phyloP scores from a whole-genome alignment of 1,140 invertebrate genomes.

The Anastatus disparis region DNA sequence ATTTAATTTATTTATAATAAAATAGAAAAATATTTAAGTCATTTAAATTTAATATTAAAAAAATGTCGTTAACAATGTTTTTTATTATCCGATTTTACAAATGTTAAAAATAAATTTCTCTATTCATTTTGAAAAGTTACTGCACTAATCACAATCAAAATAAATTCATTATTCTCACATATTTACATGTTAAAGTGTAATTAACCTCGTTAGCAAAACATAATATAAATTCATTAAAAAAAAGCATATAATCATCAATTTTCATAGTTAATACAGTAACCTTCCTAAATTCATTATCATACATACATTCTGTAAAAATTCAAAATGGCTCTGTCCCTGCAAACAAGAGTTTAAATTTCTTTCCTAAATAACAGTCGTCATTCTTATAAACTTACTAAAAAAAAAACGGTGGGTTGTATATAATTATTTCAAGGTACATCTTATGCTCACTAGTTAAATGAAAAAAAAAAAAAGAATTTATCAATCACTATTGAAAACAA shows the following conservation, averaged over 20 bases:
- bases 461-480: slow-evolving; percentile 24
- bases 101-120: slow-evolving; percentile 26
- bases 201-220: neutral
- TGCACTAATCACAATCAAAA: slow-evolving; percentile 22
- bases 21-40: slow-evolving; percentile 33
- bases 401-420: slow-evolving; percentile 32
- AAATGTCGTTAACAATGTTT: slow-evolving; percentile 23
- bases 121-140: slow-evolving; percentile 25
- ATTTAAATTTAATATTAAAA: slow-evolving; percentile 24
- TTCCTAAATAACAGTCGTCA: slow-evolving; percentile 34
- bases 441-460: slow-evolving; percentile 13
- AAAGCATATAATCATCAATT: slow-evolving; percentile 12
- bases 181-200: slow-evolving; percentile 2
- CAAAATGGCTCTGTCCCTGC: slow-evolving; percentile 5
- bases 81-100: slow-evolving; percentile 21
- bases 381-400: slow-evolving; percentile 34
- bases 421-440: slow-evolving; percentile 19
- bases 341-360: slow-evolving; percentile 33
- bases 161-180: neutral
- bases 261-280: slow-evolving; percentile 24
- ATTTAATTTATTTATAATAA: slow-evolving; percentile 29
- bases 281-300: slow-evolving; percentile 30
- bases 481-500: slow-evolving; percentile 11
- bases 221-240: neutral
- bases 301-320: slow-evolving; percentile 39